A percentile compares a stretch with the other conserved stretches of the same genome.
These are phyloP conservation scores for Aquatica leii DNA, from an alignment of 2,888 invertebrate species.

Conservation along the genomic window DNA sequence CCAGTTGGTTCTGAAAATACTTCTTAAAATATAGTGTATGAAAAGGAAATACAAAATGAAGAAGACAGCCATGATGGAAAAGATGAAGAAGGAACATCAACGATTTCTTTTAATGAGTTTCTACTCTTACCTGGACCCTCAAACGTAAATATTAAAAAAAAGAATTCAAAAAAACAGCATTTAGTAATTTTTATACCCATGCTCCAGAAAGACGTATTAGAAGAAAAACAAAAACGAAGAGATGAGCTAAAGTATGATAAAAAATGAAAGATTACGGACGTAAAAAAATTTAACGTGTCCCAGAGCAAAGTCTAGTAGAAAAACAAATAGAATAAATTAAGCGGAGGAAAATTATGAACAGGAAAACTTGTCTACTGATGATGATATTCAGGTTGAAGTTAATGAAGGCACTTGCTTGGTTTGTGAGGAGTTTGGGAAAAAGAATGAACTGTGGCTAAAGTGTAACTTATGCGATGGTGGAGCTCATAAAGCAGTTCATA, in stretches of 20 bases:
- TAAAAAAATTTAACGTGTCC: conserved; percentile 1
- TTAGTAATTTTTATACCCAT: neutral
- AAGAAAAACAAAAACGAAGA: too few relatives aligned
- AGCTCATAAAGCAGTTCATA: conserved; percentile 4
- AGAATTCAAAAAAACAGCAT: conserved; percentile 4
- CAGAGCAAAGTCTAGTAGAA: conserved; percentile 1
- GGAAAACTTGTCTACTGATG: conserved; percentile 5
- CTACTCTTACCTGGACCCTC: conserved; percentile 3
- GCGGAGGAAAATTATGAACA: conserved; percentile 1
- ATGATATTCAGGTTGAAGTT: conserved; percentile 3
- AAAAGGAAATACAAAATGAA: too few relatives aligned
- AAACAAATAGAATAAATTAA: conserved; percentile 3
- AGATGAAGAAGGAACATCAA: neutral
- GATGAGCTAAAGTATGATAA: neutral
- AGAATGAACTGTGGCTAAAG: conserved; percentile 5
- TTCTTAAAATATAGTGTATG: too few relatives aligned
- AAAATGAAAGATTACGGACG: neutral
- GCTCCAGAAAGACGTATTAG: too few relatives aligned
- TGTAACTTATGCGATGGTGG: neutral
- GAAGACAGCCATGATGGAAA: too few relatives aligned
- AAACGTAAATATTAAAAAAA: neutral
- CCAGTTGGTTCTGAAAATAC: too few relatives aligned
- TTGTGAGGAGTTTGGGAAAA: neutral
- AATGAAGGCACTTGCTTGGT: too few relatives aligned
- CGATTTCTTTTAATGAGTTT: conserved; percentile 6